Evolutionary conservation across 2,113 vertebrate species (phyloP), one percentile per base, ranked within the genome.

Genomic region (Gavialis gangeticus): DNA sequence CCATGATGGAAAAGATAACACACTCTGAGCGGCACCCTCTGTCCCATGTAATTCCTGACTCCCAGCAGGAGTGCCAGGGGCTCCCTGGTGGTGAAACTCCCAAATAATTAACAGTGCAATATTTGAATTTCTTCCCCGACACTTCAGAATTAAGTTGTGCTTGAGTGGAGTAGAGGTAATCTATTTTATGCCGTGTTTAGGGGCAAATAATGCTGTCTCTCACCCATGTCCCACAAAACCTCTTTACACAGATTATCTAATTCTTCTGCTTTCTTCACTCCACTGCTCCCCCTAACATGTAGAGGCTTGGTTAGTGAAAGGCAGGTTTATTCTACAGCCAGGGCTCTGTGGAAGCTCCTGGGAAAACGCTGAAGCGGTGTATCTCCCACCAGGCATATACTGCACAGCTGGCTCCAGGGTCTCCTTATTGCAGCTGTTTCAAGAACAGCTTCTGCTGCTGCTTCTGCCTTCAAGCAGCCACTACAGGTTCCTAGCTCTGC

Each of bases 241-340:
- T 82, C 2, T 0, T 4, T 27, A 17, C 16, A 67, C 28, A 67
- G 28, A 67, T 10, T n/a, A 27, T 67, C 28, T 4, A 17, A 13
- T 30, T 2, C 0, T 24, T 82, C 17, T 18, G 1, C 5, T 66
- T 66, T 13, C 17, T 86, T 79, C 66, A 57, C 11, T 75, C 59
- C 3, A 1, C 12, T 16, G 34, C 27, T n/a, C 25, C 34, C 66
- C 24, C 21, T 1, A 0, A 24, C 1, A 0, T 15, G 15, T 0
- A 0, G 46, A 28, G 28, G 27, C 73, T 78, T 2, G 0, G 28
- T 25, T 0, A 1, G 55, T 78, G 56, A 58, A 78, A 25, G 16
- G 28, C 15, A 56, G 9, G 11, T 80, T 60, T 16, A 14, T 16
- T 17, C 15, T 37, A 75, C 25, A 16, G 12, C 46, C 73, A 24